Percentiles rank a stretch among this genome's conserved stretches.
Conservation (phyloP, 2,888 invertebrate species). For the Nemoura dubitans region DNA sequence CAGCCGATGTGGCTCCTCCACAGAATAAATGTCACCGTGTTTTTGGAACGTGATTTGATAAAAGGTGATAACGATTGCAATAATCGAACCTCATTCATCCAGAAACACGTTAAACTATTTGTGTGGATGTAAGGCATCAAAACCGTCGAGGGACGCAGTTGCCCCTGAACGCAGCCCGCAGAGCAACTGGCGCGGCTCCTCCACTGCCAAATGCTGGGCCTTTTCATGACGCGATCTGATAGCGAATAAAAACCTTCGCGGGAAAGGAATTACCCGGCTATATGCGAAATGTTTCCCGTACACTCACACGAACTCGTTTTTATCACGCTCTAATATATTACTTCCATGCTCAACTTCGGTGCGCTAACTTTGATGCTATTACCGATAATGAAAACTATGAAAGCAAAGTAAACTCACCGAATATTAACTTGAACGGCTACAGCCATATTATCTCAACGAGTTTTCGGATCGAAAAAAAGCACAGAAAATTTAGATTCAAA, state of each 20-base stretch:
- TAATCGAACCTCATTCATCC: no score
- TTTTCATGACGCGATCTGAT: conserved; percentile 4
- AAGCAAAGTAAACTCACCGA: not conserved
- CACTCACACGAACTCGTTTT: not conserved
- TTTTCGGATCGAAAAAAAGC: not conserved
- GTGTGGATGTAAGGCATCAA: no score
- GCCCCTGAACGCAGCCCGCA: not conserved
- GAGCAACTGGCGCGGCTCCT: not conserved
- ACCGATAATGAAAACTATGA: not conserved
- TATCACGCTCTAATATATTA: not conserved
- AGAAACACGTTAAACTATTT: no score
- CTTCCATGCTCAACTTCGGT: not conserved
- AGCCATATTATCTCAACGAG: not conserved
- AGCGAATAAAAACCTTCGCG: not conserved
- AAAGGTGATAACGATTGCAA: no score
- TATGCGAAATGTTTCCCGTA: not conserved
- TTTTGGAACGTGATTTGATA: no score
- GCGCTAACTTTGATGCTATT: not conserved
- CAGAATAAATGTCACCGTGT: no score
- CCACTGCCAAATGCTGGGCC: not conserved
- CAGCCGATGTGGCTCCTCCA: no score
- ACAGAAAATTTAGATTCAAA: not conserved
- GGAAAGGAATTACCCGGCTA: not conserved
- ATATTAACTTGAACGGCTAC: not conserved
- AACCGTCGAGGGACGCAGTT: not conserved